Base-by-base conservation (phyloP, 1,140 invertebrate genomes). In the Drosophila paulistorum region DNA sequence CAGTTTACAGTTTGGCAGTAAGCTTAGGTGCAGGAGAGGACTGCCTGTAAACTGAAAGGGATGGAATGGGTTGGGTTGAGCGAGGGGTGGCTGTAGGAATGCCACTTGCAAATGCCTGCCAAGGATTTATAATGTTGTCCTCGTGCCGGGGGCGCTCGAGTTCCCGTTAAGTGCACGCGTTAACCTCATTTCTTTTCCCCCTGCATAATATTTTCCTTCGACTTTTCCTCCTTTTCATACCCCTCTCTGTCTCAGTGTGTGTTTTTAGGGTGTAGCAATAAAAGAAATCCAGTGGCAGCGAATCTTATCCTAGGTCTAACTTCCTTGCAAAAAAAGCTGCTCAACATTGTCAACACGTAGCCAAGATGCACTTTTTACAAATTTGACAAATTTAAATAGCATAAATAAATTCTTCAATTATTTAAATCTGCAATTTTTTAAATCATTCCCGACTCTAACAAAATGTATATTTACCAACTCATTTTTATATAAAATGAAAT, bases 61-160 rank as follows among this genome's bases (percentile, higher is more conserved):
- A n/a, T 39, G 10, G 37, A 13, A 5, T 5, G 37, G 70, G 70
- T 30, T 6, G 5, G 26, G 26, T 1, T 30, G 37, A 13, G 1
- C 7, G 10, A 9, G 37, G 42, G 48, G 48, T 10, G 61, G 20
- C 13, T n/a, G 14, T 14, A 59, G 61, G 76, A 78, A 79, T 86
- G 83, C 83, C 83, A 87, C 84, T 87, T 83, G 83, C 84, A 87
- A 87, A 89, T 87, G 83, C 83, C 83, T 87, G 83, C 67, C 77
- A 75, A 77, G 73, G 83, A 87, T 87, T 87, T 87, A 87, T 87
- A 87, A 87, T 89, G 83, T 87, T 89, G 84, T 87, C 82, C 83
- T 87, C 81, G 77, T 84, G 60, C 81, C 77, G 79, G 83, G 75
- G 83, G 74, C 82, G 83, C 83, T 87, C 79, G 72, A 76, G 79